These are phyloP conservation scores for Muricea muricata DNA, from an alignment of 92 coral and sea anemone species.

Conservation along the genomic window DNA sequence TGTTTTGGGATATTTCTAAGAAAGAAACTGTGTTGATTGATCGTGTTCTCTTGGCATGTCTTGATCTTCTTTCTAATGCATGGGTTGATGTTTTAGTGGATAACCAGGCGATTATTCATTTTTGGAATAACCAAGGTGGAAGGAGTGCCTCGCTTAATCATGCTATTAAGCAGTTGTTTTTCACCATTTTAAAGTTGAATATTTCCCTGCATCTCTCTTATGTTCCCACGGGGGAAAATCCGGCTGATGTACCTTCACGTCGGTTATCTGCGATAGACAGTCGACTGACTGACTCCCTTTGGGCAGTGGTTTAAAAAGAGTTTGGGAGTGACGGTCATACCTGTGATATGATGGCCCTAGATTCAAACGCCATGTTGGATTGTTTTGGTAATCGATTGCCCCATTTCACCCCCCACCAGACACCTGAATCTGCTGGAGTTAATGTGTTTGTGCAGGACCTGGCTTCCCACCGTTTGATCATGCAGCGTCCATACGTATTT, in stretches of 20 bases:
- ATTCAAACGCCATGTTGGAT: slow-evolving; percentile 58
- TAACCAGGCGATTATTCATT: slow-evolving; percentile 60
- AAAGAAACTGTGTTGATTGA: slow-evolving; percentile 61
- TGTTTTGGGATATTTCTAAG: slow-evolving; percentile 39
- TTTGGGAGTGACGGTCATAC: slow-evolving; percentile 61
- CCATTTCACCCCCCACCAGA: slow-evolving; percentile 62
- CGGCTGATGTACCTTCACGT: slow-evolving; percentile 64
- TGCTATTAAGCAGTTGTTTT: slow-evolving; percentile 47
- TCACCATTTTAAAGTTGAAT: slow-evolving; percentile 37
- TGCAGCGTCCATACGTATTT: slow-evolving; percentile 62
- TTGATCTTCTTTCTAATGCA: slow-evolving; percentile 19
- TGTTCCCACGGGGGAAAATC: slow-evolving; percentile 31
- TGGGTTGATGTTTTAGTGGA: slow-evolving; percentile 61
- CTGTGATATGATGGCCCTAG: slow-evolving; percentile 58
- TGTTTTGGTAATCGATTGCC: slow-evolving; percentile 39
- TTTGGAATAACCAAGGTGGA: slow-evolving; percentile 64
- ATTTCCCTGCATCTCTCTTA: slow-evolving; percentile 39
- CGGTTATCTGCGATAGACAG: slow-evolving; percentile 46
- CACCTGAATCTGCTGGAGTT: slow-evolving; percentile 63
- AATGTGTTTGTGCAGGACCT: slow-evolving; percentile 59
- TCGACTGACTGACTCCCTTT: neutral
- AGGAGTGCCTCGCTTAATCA: slow-evolving; percentile 45
- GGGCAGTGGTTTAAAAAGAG: slow-evolving; percentile 43
- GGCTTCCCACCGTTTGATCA: neutral
- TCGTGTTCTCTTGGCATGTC: slow-evolving; percentile 22